Evolutionary conservation across 2,888 invertebrate species (phyloP), one percentile per base, ranked within the genome.

Genomic region (Lithophane ornitopus): DNA sequence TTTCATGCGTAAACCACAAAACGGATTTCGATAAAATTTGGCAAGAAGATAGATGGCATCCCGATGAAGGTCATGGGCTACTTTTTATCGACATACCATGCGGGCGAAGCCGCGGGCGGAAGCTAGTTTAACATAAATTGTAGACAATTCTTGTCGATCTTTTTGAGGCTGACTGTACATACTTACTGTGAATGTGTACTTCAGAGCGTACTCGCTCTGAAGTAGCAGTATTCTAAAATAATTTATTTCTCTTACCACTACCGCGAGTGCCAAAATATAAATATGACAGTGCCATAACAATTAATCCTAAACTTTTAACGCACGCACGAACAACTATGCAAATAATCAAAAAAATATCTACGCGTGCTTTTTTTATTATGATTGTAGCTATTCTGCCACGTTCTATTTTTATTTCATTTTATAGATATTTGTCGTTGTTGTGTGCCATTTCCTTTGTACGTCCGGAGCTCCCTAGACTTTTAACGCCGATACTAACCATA

Each of bases 221-320:
- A n/a, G n/a, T n/a, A n/a, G n/a, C n/a, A n/a, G n/a, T n/a, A 22
- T 28, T 65, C 0, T n/a, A 59, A 77, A 69, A 65, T n/a, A 34
- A 3, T 59, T 22, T 34, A 0, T 39, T 67, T 67, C 11, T 54
- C 34, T 39, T 46, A 52, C 28, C 16, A 22, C 28, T n/a, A 61
- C 44, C 12, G 34, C 44, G 52, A 54, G 14, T 73, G 71, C 8
- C 78, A 61, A 67, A 73, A 66, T 3, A 68, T 59, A 58, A 61
- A 34, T 62, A 44, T 39, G 54, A 63, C 26, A 58, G 58, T 58
- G 41, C 34, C 41, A 79, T 75, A 69, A 79, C 68, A 71, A 71
- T 77, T 63, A 80, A 70, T 74, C 4, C 34, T 22, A 56, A 49
- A 44, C 22, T 65, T 80, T 82, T 68, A 84, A 41, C 70, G 76